phyloP scores from a whole-genome alignment of 2,888 invertebrate species.

The Mythimna loreyi region DNA sequence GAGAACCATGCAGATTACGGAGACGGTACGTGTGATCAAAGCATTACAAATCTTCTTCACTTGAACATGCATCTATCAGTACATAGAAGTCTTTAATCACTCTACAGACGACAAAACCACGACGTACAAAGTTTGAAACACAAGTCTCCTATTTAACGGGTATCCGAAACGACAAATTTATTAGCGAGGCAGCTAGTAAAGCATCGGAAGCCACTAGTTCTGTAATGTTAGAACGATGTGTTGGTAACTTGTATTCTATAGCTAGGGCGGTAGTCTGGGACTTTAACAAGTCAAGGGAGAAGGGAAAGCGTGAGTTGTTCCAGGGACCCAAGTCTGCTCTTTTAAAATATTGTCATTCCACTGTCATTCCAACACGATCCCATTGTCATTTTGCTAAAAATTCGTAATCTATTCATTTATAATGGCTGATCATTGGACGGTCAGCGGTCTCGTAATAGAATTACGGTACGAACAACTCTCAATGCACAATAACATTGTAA shows the following conservation, averaged over 20 bases:
- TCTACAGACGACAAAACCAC: slow-evolving; percentile 28
- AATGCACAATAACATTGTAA: no score
- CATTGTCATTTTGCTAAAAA: no score
- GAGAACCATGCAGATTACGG: no score
- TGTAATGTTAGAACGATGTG: slow-evolving; percentile 51
- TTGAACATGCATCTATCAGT: neutral
- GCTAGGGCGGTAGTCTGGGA: neutral
- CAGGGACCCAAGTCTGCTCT: no score
- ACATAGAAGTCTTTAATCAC: slow-evolving; percentile 21
- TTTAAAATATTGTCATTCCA: no score
- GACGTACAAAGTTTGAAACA: slow-evolving; percentile 22
- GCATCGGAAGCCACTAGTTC: slow-evolving; percentile 34
- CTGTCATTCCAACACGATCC: no score
- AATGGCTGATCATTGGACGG: no score
- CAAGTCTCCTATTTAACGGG: slow-evolving; percentile 23
- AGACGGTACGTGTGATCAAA: no score
- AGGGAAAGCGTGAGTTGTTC: neutral
- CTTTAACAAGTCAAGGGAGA: slow-evolving; percentile 4
- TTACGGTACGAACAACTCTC: no score
- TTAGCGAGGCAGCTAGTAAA: slow-evolving; percentile 40
- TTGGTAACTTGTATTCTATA: slow-evolving; percentile 46
- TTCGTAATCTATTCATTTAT: no score
- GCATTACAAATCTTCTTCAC: neutral
- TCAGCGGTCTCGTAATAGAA: no score
- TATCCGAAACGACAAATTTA: slow-evolving; percentile 54